A percentile compares a stretch with the other conserved stretches of the same genome.
These are phyloP conservation scores for Dicyrtomina minuta DNA, from an alignment of 2,888 invertebrate species.

Conservation along the genomic window DNA sequence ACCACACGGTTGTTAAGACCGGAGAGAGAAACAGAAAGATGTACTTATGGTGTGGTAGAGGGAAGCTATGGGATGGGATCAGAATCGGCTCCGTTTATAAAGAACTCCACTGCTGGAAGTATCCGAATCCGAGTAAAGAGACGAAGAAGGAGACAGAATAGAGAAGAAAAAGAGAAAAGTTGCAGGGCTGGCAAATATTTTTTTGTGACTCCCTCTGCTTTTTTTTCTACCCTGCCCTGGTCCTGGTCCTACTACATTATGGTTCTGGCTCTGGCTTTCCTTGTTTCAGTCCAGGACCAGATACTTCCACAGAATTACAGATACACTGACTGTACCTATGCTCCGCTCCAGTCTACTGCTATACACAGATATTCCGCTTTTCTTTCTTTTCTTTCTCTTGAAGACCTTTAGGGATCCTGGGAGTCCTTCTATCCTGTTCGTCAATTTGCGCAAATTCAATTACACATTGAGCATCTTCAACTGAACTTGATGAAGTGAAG, in stretches of 20 bases:
- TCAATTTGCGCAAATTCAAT: constrained; percentile 52
- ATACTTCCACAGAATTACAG: no score
- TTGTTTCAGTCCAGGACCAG: no score
- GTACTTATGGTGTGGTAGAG: no score
- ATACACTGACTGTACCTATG: no score
- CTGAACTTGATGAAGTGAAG: constrained; percentile 36
- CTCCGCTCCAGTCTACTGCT: constrained; percentile 5
- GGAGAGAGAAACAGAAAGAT: no score
- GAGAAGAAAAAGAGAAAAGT: constrained; percentile 32
- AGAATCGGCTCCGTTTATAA: no score
- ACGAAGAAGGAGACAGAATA: constrained; percentile 20
- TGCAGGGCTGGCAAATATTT: constrained; percentile 43
- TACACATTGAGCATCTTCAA: constrained; percentile 40
- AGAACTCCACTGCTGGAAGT: constrained; percentile 14
- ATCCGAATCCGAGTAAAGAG: constrained; percentile 28
- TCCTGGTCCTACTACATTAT: constrained; percentile 12
- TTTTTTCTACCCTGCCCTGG: constrained; percentile 24
- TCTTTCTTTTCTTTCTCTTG: constrained; percentile 10
- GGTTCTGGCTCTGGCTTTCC: constrained; percentile 4
- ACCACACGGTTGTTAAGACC: no score
- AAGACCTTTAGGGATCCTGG: neutral
- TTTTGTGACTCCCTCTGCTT: constrained; percentile 21
- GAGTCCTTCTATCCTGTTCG: constrained; percentile 25
- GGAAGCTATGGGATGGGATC: no score
- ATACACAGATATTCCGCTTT: constrained; percentile 23